Base-by-base conservation (phyloP, 2,888 invertebrate species). In the Azorinus chamasolen region DNA sequence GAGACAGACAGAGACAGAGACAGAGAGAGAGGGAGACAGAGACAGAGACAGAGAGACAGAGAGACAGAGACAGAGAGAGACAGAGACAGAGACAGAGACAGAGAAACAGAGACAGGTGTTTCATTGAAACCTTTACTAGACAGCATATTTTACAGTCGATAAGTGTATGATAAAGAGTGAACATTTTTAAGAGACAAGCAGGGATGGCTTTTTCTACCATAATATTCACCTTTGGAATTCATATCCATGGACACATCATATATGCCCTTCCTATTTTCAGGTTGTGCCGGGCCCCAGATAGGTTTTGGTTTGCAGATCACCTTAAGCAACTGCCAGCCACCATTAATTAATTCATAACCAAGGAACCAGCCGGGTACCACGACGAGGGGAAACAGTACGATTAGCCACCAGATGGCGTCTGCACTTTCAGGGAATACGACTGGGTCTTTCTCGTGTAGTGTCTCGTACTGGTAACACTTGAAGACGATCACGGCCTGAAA, bases 401-500 rank as follows among this genome's bases (percentile, higher is more conserved):
- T 83, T 46, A 88, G 43, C 89, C 90, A 90, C 41, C 88, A 89
- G 20, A 91, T 73, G 32, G 72, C 84, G 55, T 85, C 83, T 18
- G 85, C 85, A 84, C 87, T 87, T 16, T 59, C 64, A 4, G 88
- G 87, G 58, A 83, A 91, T 1, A 76, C 57, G 8, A 71, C 78
- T 5, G 79, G 81, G 46, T 78, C 59, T 5, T 72, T 84, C 37
- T 78, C 68, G 22, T 65, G 69, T 50, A 89, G 77, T 6, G 90
- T 86, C 27, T 88, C 80, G 61, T 90, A 89, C 57, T 89, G 85
- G 18, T 87, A 79, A 8, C 84, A 78, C 45, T 88, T 88, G 74
- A 89, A 90, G 5, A 90, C 79, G 12, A 91, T 87, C 25, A 88
- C 83, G 5, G 74, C 88, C 91, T 90, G 80, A 4, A 71, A 69